A percentile compares a stretch with the other conserved stretches of the same genome.
These are phyloP conservation scores for Tapirus terrestris DNA, from an alignment of 2,113 vertebrate species.

Conservation along the genomic window DNA sequence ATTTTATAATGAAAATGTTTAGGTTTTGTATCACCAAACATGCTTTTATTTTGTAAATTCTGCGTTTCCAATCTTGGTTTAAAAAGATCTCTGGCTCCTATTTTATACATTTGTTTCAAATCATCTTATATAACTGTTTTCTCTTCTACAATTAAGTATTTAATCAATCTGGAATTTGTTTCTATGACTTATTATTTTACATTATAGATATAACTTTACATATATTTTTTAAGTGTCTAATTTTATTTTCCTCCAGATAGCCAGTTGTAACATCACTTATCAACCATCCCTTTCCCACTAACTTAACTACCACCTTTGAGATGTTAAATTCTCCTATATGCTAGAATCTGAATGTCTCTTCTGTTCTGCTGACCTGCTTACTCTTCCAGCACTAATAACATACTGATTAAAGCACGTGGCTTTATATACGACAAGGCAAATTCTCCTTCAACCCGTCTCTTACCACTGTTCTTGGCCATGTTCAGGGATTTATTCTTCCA, in stretches of 20 bases:
- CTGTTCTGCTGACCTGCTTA: neutral
- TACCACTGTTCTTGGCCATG: too few relatives aligned
- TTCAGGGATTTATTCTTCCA: neutral
- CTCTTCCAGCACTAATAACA: neutral
- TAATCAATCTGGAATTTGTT: neutral
- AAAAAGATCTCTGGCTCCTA: neutral
- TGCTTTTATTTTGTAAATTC: neutral
- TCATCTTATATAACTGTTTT: neutral
- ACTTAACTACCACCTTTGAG: neutral
- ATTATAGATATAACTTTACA: neutral
- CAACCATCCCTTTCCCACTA: neutral
- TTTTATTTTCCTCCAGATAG: neutral
- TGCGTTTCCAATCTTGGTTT: neutral
- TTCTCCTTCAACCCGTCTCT: neutral
- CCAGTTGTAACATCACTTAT: neutral
- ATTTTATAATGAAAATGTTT: neutral
- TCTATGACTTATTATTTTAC: neutral
- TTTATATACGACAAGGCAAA: neutral
- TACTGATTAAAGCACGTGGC: neutral
- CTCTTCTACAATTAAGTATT: neutral
- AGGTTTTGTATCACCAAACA: neutral
- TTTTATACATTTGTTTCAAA: neutral
- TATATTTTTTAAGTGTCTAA: neutral
- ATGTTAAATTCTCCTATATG: neutral
- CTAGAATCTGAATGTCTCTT: neutral